phyloP scores from a whole-genome alignment of 2,113 vertebrate species.

The Pterophyllum scalare region DNA sequence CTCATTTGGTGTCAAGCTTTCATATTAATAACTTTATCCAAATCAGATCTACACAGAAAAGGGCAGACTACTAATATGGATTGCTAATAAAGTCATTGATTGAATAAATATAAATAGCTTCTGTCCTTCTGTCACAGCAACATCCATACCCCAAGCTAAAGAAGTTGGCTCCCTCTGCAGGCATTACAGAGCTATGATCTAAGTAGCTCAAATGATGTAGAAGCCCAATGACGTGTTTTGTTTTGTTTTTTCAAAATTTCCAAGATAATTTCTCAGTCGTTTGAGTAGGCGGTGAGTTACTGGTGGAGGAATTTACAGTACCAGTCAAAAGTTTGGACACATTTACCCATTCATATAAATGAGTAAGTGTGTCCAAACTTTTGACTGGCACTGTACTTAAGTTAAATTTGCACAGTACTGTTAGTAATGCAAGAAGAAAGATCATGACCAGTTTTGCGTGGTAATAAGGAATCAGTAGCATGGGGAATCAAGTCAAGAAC shows the following conservation, averaged over 20 bases:
- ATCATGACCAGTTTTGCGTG: background rate
- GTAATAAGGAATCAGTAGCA: too few species aligned
- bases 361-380: too few species aligned
- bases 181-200: background rate
- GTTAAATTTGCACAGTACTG: background rate
- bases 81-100: background rate
- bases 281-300: background rate
- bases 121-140: rapidly evolving
- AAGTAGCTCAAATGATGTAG: background rate
- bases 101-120: background rate
- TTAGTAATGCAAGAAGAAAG: background rate
- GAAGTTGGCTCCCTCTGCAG: conserved; percentile 55
- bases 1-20: background rate
- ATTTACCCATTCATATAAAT: too few species aligned
- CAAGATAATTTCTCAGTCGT: background rate
- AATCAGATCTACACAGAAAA: background rate
- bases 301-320: background rate
- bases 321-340: too few species aligned
- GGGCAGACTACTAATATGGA: background rate
- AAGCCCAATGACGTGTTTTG: background rate
- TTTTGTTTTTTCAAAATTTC: background rate
- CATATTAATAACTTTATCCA: background rate
- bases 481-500: background rate
- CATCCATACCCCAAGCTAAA: background rate
- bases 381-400: background rate